A percentile compares a stretch with the other conserved stretches of the same genome.
Conservation (phyloP, 2,888 invertebrate genomes). For the Aphodius sticticus region DNA sequence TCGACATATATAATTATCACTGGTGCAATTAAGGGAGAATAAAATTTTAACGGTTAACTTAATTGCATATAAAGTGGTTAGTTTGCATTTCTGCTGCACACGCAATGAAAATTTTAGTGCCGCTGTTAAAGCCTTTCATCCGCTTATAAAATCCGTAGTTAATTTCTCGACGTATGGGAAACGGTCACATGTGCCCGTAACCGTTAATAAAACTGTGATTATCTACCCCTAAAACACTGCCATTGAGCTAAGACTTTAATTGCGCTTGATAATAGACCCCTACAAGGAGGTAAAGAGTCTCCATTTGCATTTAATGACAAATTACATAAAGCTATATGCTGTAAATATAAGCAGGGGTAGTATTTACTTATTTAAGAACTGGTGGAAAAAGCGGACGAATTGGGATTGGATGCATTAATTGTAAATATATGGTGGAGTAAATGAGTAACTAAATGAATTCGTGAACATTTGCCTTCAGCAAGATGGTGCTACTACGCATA, state of each 20-base stretch:
- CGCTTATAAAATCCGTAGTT: slow-evolving; percentile 4
- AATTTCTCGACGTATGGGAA: neutral
- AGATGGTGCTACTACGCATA: too few species aligned
- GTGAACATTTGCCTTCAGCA: too few species aligned
- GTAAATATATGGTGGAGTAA: too few species aligned
- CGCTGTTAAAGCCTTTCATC: neutral
- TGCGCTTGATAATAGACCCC: neutral
- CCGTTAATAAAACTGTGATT: neutral
- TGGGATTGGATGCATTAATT: too few species aligned
- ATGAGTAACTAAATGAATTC: too few species aligned
- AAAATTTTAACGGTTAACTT: slow-evolving; percentile 16
- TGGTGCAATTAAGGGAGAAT: slow-evolving; percentile 33
- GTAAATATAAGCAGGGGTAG: too few species aligned
- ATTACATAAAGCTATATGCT: too few species aligned
- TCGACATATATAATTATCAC: neutral
- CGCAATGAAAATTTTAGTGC: slow-evolving; percentile 18
- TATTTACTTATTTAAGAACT: too few species aligned
- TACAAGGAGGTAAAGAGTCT: neutral
- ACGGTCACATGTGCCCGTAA: neutral
- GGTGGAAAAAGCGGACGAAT: too few species aligned
- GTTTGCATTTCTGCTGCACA: slow-evolving; percentile 10
- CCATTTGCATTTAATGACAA: neutral
- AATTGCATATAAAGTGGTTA: slow-evolving; percentile 25
- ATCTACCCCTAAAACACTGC: neutral
- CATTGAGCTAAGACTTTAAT: neutral